Evolutionary conservation across 2,797 vertebrate genomes (phyloP).

Genomic region (Sciurus vulgaris): DNA sequence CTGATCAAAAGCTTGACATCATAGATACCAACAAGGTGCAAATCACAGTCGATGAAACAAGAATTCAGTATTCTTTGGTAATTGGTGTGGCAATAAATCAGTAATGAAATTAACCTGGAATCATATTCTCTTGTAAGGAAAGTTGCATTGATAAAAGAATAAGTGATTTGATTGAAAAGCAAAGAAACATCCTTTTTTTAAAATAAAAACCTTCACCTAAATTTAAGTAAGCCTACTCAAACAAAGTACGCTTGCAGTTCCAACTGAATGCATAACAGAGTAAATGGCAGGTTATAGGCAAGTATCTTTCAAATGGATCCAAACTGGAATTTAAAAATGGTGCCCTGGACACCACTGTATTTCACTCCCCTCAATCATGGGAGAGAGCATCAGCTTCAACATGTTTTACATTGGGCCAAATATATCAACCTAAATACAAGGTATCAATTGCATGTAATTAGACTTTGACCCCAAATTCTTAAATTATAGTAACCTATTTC

Average conservation of each 20-base stretch:
- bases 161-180: slow-evolving; percentile 54
- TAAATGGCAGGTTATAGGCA: background rate
- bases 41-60: slow-evolving; percentile 32
- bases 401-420: background rate
- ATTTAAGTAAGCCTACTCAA: slow-evolving; percentile 9
- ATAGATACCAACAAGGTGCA: slow-evolving; percentile 10
- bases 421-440: slow-evolving; percentile 18
- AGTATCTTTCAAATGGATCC: slow-evolving; percentile 18
- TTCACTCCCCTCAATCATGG: background rate
- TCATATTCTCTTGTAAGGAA: slow-evolving; percentile 32
- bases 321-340: slow-evolving; percentile 27
- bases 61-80: slow-evolving; percentile 59
- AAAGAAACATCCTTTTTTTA: slow-evolving; percentile 1
- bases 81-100: background rate
- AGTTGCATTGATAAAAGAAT: background rate
- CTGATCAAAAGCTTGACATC: slow-evolving; percentile 72
- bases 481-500: slow-evolving; percentile 47
- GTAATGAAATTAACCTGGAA: slow-evolving; percentile 51
- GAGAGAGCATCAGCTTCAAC: background rate
- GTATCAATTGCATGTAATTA: slow-evolving; percentile 22
- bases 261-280: background rate
- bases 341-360: background rate
- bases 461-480: slow-evolving; percentile 32
- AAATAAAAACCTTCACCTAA: background rate
- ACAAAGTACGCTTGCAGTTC: background rate